A percentile compares a stretch with the other conserved stretches of the same genome.
Evolutionary conservation across 92 coral and sea anemone species (phyloP).

Genomic region (Zoanthus sansibaricus): DNA sequence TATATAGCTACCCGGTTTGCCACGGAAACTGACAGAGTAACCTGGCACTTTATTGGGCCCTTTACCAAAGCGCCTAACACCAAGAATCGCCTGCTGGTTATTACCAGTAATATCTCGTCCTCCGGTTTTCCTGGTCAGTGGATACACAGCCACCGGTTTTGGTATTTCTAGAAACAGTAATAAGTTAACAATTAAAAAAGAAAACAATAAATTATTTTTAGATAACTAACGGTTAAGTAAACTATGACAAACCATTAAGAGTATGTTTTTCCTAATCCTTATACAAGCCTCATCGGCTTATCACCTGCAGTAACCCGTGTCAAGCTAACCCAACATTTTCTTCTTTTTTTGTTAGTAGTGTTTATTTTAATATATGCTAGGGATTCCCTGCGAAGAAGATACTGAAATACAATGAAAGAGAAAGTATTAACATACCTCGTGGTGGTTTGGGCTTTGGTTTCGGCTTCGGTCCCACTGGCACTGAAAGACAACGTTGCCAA

Average conservation of each 20-base stretch:
- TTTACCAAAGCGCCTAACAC: slow-evolving; percentile 57
- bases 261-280: no score
- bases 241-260: no score
- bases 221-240: no score
- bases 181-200: not conserved
- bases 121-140: slow-evolving; percentile 54
- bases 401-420: not conserved
- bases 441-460: slow-evolving; percentile 45
- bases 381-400: no score
- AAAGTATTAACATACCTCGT: slow-evolving; percentile 1
- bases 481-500: not conserved
- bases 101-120: slow-evolving; percentile 72
- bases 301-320: no score
- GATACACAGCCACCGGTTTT: slow-evolving; percentile 70
- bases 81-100: slow-evolving; percentile 71
- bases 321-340: no score
- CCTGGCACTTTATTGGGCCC: slow-evolving; percentile 80
- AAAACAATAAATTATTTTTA: not conserved
- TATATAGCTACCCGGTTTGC: slow-evolving; percentile 74
- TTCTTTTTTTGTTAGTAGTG: no score
- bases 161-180: not conserved
- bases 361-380: no score
- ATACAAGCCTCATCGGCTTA: no score
- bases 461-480: slow-evolving; percentile 41
- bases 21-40: slow-evolving; percentile 68